Evolutionary conservation across 2,113 vertebrate species (phyloP).

Genomic region (Archocentrus centrarchus): DNA sequence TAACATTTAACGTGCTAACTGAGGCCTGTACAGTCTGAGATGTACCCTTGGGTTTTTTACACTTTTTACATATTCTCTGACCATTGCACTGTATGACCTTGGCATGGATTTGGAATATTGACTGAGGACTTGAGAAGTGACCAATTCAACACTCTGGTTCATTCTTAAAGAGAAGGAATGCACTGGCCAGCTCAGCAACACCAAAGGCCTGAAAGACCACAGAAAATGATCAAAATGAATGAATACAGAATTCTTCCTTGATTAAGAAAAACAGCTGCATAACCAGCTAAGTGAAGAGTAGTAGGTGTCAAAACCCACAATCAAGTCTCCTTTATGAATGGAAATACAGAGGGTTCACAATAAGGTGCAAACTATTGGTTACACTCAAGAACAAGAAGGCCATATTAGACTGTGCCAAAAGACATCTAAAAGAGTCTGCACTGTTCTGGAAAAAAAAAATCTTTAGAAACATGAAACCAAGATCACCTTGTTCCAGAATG

Average conservation of each 20-base stretch:
- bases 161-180: too few species aligned
- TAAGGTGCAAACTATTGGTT: not conserved
- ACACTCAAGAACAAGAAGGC: not conserved
- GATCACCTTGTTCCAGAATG: too few species aligned
- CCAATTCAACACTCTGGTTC: not conserved
- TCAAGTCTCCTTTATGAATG: not conserved
- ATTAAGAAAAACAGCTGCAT: not conserved
- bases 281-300: not conserved
- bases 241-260: not conserved
- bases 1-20: too few species aligned
- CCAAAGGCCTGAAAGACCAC: not conserved
- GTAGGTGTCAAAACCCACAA: not conserved
- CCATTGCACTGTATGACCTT: too few species aligned
- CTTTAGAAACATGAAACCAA: too few species aligned
- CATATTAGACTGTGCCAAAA: not conserved
- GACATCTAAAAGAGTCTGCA: too few species aligned
- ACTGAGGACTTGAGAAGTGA: too few species aligned
- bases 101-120: not conserved
- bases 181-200: not conserved
- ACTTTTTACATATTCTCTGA: too few species aligned
- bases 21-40: too few species aligned
- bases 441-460: too few species aligned
- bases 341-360: not conserved
- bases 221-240: not conserved
- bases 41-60: too few species aligned